These are phyloP conservation scores for Whitmania pigra DNA, from an alignment of 1,140 invertebrate species.

Conservation along the genomic window DNA sequence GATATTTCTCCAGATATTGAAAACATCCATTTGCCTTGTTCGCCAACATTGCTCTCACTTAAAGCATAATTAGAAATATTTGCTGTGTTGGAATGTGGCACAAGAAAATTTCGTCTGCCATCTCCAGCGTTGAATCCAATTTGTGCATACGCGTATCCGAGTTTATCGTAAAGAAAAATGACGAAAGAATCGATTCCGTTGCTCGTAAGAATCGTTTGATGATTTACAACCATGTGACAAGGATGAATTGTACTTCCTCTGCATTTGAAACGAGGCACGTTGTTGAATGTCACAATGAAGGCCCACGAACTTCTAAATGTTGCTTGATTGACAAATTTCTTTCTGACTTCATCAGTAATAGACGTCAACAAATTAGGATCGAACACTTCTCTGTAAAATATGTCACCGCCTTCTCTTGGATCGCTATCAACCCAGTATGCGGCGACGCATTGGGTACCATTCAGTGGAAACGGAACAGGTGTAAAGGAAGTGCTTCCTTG, in stretches of 20 bases:
- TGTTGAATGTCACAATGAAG: neutral
- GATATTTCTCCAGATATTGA: neutral
- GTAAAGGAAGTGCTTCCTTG: neutral
- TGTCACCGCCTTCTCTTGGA: conserved; percentile 1
- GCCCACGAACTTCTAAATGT: neutral
- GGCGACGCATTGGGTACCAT: neutral
- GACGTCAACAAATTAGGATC: neutral
- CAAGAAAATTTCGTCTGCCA: neutral
- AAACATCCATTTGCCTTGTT: neutral
- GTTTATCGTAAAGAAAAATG: conserved; percentile 10
- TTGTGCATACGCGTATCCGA: neutral
- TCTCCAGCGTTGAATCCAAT: conserved; percentile 8
- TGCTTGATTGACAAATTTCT: neutral
- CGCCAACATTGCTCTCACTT: neutral
- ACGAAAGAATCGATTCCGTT: conserved; percentile 3
- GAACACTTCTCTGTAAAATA: conserved; percentile 5
- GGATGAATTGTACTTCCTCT: neutral
- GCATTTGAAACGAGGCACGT: neutral
- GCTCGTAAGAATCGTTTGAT: conserved; percentile 8
- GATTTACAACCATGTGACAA: neutral
- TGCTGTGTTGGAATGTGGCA: neutral
- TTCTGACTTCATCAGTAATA: neutral
- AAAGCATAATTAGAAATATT: conserved; percentile 5
- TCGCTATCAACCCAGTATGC: conserved; percentile 5
- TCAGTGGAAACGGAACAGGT: neutral